Base-by-base conservation (phyloP, 2,113 vertebrate genomes). In the Notarius lentiginosus region DNA sequence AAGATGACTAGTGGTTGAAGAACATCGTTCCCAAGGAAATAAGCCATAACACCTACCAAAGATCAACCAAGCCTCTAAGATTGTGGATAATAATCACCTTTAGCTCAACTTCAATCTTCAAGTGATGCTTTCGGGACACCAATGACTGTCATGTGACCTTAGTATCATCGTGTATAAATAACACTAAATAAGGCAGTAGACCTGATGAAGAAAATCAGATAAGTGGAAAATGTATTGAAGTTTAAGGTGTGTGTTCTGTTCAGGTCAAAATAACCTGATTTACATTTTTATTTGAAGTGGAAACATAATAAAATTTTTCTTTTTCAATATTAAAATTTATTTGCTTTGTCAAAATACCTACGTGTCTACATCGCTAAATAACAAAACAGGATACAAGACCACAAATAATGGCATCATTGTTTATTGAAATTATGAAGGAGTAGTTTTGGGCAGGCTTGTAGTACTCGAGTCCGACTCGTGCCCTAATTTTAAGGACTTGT, bases 21-120 rank as follows among this genome's bases (percentile, higher is more conserved):
- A 80, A 60, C 55, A 30, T 5, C 1, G 4, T 61, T 61, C 27
- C 0, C 10, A 60, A 80, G 10, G 18, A 80, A 61, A 80, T 24
- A 80, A 80, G 56, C 30, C 79, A 60, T 80, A 27, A 79, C 14
- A 2, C 6, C 55, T 41, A 60, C 56, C 79, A 80, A 80, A 80
- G 76, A 56, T 56, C 7, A 79, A 30, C n/a, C 6, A 79, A 56
- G 2, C 79, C 17, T 22, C 9, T 4, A 41, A 22, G 79, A 61
- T 7, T 60, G 51, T 56, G 24, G 15, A 79, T 6, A 47, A 9
- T 11, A 14, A 53, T 76, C 11, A 5, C 24, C 20, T 22, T 76
- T 14, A 51, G 70, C 20, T 68, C 27, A 68, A 30, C 30, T 27
- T 12, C 27, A 10, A 65, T n/a, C 63, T 65, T 68, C 66, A 27